Evolutionary conservation across 2,797 vertebrate genomes (phyloP).

Genomic region (Trachurus trachurus): DNA sequence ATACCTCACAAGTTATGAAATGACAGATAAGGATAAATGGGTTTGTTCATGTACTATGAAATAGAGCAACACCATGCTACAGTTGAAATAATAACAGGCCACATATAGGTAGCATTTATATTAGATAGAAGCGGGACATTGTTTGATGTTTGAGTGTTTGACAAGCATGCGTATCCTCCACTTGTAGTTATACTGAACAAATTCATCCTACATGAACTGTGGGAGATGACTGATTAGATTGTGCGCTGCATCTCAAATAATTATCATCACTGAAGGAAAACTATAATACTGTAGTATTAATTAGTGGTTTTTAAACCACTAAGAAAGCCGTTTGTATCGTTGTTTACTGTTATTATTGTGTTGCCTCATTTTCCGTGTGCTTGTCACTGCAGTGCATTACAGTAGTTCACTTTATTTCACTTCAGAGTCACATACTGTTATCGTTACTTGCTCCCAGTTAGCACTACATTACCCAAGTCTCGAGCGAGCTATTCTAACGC

Average conservation of each 20-base stretch:
- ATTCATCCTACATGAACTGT: constrained; percentile 59
- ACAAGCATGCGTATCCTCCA: constrained; percentile 62
- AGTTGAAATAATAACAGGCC: constrained; percentile 75
- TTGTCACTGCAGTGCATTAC: constrained; percentile 54
- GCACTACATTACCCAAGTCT: constrained; percentile 86
- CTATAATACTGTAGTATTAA: constrained; percentile 54
- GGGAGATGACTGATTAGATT: constrained; percentile 61
- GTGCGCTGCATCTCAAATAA: constrained; percentile 58
- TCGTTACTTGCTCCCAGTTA: constrained; percentile 81
- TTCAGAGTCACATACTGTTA: constrained; percentile 73
- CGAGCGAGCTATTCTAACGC: constrained; percentile 85
- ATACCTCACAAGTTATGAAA: constrained; percentile 83
- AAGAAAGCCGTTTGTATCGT: constrained; percentile 44
- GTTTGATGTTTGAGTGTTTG: constrained; percentile 71
- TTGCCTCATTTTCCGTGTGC: constrained; percentile 45
- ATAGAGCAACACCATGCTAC: constrained; percentile 74
- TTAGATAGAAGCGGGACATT: constrained; percentile 52
- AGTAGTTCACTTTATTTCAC: constrained; percentile 66
- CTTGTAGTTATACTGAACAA: constrained; percentile 46
- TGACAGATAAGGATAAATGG: constrained; percentile 85
- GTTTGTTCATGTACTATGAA: constrained; percentile 85
- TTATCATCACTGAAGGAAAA: constrained; percentile 57
- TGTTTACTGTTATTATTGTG: constrained; percentile 36
- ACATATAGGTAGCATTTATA: constrained; percentile 68
- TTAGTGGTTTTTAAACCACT: constrained; percentile 53